Evolutionary conservation across 2,113 vertebrate species (phyloP).

Genomic region (Oenanthe melanoleuca): DNA sequence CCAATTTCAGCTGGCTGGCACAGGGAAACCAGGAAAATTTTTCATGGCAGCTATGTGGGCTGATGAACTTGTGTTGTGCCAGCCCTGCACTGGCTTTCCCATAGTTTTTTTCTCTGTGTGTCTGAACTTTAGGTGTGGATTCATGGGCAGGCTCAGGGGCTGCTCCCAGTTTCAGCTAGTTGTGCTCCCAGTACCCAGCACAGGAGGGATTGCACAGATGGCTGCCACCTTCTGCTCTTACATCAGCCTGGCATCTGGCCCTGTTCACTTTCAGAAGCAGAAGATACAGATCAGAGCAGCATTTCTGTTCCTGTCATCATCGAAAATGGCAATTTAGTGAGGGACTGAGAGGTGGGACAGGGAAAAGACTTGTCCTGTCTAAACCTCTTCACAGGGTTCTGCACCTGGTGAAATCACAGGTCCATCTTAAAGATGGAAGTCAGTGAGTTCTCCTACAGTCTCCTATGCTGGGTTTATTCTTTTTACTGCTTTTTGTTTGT

Average conservation of each 20-base stretch:
- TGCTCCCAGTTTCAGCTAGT: not conserved
- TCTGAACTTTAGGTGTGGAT: not conserved
- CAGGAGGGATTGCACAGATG: not conserved
- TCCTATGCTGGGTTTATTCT: not conserved
- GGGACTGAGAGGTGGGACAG: not conserved
- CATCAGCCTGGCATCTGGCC: not conserved
- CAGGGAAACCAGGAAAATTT: accelerated
- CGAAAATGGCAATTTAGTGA: not conserved
- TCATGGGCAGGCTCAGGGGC: not conserved
- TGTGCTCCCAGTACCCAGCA: not conserved
- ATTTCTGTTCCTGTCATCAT: not conserved
- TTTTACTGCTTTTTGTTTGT: not conserved
- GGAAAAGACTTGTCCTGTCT: not conserved
- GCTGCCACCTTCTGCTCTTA: not conserved
- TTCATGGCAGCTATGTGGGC: not conserved
- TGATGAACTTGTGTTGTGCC: not conserved
- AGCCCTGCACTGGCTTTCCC: not conserved
- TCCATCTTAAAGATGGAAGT: not conserved
- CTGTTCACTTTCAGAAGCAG: not conserved
- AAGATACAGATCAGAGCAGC: not conserved
- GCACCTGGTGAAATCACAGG: not conserved
- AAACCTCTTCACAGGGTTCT: not conserved
- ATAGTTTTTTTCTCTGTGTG: not conserved
- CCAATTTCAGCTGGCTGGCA: not conserved
- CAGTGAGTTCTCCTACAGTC: not conserved